A percentile compares a stretch with the other conserved stretches of the same genome.
phyloP scores from a whole-genome alignment of 1,140 invertebrate species.

The Vollenhovia emeryi region DNA sequence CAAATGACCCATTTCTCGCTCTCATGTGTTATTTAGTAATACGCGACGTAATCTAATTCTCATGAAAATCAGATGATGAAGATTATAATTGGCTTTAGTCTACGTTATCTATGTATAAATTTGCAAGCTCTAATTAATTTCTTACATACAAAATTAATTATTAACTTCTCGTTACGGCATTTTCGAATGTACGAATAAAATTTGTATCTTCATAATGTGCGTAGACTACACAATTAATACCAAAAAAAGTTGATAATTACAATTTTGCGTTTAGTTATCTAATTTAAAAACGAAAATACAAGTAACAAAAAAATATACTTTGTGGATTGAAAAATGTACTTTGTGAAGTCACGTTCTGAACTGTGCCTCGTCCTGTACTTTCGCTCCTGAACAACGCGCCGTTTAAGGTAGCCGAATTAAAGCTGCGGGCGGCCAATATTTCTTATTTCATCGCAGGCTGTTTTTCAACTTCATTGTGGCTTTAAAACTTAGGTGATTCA shows the following conservation, averaged over 20 bases:
- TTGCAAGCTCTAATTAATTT: not conserved
- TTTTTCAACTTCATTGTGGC: conserved; percentile 35
- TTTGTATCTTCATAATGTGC: no score
- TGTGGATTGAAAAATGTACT: not conserved
- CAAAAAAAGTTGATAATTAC: not conserved
- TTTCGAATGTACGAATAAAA: not conserved
- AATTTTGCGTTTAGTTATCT: not conserved
- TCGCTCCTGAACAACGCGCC: not conserved
- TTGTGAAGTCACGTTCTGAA: not conserved
- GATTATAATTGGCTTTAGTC: not conserved
- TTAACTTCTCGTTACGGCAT: not conserved
- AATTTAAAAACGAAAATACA: not conserved
- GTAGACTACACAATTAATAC: not conserved
- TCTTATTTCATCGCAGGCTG: not conserved
- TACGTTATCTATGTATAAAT: not conserved
- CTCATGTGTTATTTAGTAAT: conserved; percentile 3
- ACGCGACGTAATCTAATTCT: not conserved
- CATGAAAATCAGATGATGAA: not conserved
- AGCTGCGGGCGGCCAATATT: not conserved
- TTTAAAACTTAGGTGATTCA: conserved; percentile 4
- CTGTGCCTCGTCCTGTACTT: not conserved
- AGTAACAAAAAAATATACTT: not conserved
- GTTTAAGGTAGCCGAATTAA: conserved; percentile 9
- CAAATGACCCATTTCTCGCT: not conserved
- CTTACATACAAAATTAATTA: not conserved